Base-by-base conservation (phyloP, 2,888 invertebrate species). In the Hesperia comma region DNA sequence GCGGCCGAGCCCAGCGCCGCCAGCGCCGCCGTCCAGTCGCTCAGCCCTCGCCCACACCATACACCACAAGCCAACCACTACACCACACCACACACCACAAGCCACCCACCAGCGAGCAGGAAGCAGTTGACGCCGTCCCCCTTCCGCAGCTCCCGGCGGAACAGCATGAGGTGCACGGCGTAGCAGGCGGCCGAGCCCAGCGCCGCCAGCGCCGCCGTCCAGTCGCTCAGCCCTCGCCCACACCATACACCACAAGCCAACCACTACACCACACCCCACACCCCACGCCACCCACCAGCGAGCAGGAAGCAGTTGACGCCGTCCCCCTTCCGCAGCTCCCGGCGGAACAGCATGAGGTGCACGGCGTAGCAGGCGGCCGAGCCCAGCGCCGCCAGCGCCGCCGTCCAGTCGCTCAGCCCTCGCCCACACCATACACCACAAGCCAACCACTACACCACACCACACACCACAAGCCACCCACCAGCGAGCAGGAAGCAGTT, bases 401-500 rank as follows among this genome's bases (percentile, higher is more conserved):
- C 98, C 46, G 95, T 92, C 77, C 90, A 98, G 88, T 84, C 92
- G 80, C 76, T 94, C 88, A 72, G 94, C 79, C 95, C 88, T 76
- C 97, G 51, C 97, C 95, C 71, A 97, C 90, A 77, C 96, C 96
- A 63, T 98, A 95, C 75, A 97, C 93, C 67, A 96, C 94, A 97
- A n/a, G n/a, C n/a, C n/a, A n/a, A n/a, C n/a, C n/a, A n/a, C n/a
- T n/a, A n/a, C n/a, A n/a, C n/a, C n/a, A n/a, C n/a, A n/a, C n/a
- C n/a, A 56, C 17, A 15, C 8, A n/a, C 10, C 14, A 15, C 6
- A 12, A n/a, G n/a, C 10, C 33, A 79, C 93, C 93, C 86, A 98
- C 98, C 99, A 87, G 99, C 98, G 89, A 99, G 98, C 92, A 99
- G 94, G 63, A 98, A 97, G 78, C 98, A 97, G 88, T 99, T 98